A percentile compares a stretch with the other conserved stretches of the same genome.
These are phyloP conservation scores for Noctua fimbriata DNA, from an alignment of 2,888 invertebrate genomes.

Conservation along the genomic window DNA sequence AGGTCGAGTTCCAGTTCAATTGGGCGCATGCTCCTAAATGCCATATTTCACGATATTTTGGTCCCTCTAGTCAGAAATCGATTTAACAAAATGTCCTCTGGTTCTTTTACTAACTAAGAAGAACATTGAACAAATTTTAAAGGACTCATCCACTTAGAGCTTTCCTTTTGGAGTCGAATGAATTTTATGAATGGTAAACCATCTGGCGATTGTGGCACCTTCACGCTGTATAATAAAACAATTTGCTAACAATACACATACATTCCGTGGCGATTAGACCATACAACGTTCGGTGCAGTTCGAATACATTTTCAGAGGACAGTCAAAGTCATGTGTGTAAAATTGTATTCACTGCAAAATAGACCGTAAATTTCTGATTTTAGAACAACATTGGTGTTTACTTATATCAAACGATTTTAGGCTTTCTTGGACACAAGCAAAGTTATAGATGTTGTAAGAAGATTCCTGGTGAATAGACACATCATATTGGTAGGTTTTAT, in stretches of 20 bases:
- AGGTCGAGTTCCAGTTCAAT: not conserved
- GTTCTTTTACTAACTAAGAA: not conserved
- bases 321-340: conserved; percentile 25
- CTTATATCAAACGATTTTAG: not conserved
- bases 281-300: conserved; percentile 14
- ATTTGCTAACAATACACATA: conserved; percentile 28
- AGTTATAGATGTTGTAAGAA: not conserved
- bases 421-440: not conserved
- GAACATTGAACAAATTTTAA: not conserved
- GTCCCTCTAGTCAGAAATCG: not conserved
- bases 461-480: not conserved
- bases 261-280: conserved; percentile 29
- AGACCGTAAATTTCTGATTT: not conserved
- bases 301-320: conserved; percentile 16
- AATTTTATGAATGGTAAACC: conserved; percentile 15
- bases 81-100: not conserved
- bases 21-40: not conserved
- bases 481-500: conserved; percentile 9
- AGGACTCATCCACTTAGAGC: not conserved
- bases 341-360: not conserved
- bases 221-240: conserved; percentile 25
- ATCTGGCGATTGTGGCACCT: conserved; percentile 24
- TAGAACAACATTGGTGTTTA: not conserved
- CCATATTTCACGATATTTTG: not conserved
- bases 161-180: not conserved